Evolutionary conservation across 2,113 vertebrate genomes (phyloP).

Genomic region (Pampusana beccarii): DNA sequence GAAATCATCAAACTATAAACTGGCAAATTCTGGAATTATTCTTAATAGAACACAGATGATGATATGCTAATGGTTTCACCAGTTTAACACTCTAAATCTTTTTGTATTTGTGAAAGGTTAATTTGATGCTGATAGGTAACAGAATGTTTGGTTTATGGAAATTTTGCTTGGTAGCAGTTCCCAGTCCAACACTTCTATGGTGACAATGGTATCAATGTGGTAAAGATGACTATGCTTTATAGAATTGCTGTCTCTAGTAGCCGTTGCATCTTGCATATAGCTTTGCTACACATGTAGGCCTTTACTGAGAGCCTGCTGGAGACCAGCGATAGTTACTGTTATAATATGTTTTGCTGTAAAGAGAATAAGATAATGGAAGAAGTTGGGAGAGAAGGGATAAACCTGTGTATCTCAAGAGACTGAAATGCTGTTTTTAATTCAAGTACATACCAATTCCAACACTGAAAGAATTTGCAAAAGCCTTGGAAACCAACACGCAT

Average conservation of each 20-base stretch:
- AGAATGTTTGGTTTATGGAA: not conserved
- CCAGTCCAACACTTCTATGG: not conserved
- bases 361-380: not conserved
- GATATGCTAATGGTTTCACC: not conserved
- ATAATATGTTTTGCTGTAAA: not conserved
- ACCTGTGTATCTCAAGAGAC: not conserved
- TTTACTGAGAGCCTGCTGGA: not conserved
- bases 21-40: not conserved
- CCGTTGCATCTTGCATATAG: not conserved
- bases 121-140: not conserved
- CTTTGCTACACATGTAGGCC: not conserved
- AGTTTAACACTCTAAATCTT: not conserved
- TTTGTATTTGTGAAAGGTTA: not conserved
- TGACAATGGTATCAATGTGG: not conserved
- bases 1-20: not conserved
- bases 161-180: not conserved
- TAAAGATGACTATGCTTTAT: not conserved
- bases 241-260: not conserved
- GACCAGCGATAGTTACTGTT: not conserved
- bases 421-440: conserved; percentile 63
- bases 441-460: conserved; percentile 98
- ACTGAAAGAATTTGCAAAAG: conserved; percentile 94
- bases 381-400: not conserved
- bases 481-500: conserved; percentile 90
- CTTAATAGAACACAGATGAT: not conserved